Evolutionary conservation across 2,113 vertebrate genomes (phyloP).

Genomic region (Sylvia atricapilla): DNA sequence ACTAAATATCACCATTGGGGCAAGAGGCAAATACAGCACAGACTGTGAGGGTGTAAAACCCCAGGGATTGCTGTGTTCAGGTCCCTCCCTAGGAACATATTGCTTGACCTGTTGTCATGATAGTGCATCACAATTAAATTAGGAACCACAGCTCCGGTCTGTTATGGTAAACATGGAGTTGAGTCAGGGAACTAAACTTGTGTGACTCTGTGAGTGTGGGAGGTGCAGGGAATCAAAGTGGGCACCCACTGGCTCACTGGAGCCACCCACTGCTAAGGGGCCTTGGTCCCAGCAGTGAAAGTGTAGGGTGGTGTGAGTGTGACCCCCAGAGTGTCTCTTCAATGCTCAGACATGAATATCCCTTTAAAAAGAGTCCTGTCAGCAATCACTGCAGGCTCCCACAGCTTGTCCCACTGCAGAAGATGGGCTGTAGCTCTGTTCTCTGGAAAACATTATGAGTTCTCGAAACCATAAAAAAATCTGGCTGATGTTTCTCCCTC

Average conservation of each 20-base stretch:
- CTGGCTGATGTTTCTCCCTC: constrained; percentile 44
- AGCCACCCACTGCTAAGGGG: not conserved
- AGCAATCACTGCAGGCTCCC: not conserved
- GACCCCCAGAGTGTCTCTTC: not conserved
- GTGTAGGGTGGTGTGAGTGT: not conserved
- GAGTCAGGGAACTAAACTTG: not conserved
- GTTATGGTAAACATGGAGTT: not conserved
- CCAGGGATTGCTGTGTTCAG: not conserved
- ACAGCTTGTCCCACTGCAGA: not conserved
- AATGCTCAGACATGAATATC: not conserved
- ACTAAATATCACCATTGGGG: not conserved
- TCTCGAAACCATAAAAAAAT: constrained; percentile 28
- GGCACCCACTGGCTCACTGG: not conserved
- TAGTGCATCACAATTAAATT: not conserved
- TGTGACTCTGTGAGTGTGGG: not conserved
- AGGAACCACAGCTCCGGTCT: not conserved
- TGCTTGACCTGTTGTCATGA: not conserved
- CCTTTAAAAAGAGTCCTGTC: not conserved
- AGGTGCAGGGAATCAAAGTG: not conserved
- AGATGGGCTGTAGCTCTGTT: not conserved
- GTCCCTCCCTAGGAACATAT: not conserved
- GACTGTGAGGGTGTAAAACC: not conserved
- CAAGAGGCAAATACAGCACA: not conserved
- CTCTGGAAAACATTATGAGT: constrained; percentile 54
- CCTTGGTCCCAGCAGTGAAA: not conserved